A percentile compares a stretch with the other conserved stretches of the same genome.
These are phyloP conservation scores for Monarcha castaneiventris DNA, from an alignment of 2,113 vertebrate genomes.

Conservation along the genomic window DNA sequence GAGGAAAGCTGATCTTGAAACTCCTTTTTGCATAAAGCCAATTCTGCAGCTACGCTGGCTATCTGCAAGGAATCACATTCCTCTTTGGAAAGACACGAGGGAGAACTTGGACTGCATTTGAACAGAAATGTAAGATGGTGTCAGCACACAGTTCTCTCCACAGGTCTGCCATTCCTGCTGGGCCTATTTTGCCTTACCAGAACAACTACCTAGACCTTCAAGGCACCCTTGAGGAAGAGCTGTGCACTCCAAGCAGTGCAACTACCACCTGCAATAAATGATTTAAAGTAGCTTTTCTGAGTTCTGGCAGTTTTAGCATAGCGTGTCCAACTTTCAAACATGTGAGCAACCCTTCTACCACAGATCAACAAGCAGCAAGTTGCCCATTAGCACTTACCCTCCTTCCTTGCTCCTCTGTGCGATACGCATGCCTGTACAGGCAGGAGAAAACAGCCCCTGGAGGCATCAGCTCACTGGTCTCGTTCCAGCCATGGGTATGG, in stretches of 20 bases:
- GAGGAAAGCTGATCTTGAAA: background rate
- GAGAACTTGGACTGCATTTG: background rate
- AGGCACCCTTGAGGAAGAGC: background rate
- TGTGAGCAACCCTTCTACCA: background rate
- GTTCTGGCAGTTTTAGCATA: background rate
- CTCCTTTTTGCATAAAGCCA: background rate
- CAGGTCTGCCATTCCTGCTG: accelerated
- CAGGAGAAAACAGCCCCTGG: constrained; percentile 94
- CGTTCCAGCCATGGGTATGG: constrained; percentile 94
- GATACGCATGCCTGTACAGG: constrained; percentile 93
- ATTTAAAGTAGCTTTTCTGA: background rate
- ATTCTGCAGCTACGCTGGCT: background rate
- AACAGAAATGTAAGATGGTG: accelerated
- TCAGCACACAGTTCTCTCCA: background rate
- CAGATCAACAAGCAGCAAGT: background rate
- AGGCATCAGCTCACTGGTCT: constrained; percentile 93
- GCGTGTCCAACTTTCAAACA: accelerated
- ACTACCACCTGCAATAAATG: accelerated
- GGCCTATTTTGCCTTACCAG: background rate
- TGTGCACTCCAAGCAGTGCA: background rate
- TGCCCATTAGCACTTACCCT: constrained; percentile 73
- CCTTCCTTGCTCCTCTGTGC: constrained; percentile 90
- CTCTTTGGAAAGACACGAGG: background rate
- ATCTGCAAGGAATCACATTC: background rate
- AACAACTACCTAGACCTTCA: background rate